Conservation (phyloP, 2,113 vertebrate genomes). For the Gnathonemus longibarbis region DNA sequence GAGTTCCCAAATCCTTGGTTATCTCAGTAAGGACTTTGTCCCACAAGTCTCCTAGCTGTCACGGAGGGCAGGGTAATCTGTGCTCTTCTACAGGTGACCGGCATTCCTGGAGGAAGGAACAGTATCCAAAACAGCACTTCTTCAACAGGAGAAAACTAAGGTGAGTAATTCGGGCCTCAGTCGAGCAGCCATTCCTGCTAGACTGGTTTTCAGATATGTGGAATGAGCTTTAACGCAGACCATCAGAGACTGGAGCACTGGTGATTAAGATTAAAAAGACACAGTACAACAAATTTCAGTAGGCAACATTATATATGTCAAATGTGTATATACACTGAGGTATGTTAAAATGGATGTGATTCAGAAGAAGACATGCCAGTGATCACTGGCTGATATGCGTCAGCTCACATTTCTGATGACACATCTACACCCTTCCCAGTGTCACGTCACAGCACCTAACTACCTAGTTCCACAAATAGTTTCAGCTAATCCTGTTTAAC, state of each 20-base stretch:
- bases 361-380: neutral
- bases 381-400: neutral
- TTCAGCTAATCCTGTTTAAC: neutral
- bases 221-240: neutral
- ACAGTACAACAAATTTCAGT: neutral
- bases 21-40: neutral
- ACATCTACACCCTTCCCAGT: constrained; percentile 12
- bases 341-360: neutral
- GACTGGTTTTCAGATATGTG: neutral
- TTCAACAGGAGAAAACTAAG: constrained; percentile 66
- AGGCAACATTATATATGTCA: neutral
- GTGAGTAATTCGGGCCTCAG: constrained; percentile 32
- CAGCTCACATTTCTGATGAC: no score
- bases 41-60: neutral
- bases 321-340: neutral
- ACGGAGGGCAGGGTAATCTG: neutral
- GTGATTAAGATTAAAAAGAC: neutral
- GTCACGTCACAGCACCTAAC: neutral
- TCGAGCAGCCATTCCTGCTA: neutral
- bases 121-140: constrained; percentile 55
- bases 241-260: neutral
- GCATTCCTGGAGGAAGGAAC: constrained; percentile 53
- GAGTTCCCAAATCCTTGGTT: neutral
- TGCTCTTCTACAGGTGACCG: constrained; percentile 48
- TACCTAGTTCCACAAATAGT: neutral